Evolutionary conservation across 1,140 invertebrate species (phyloP), one percentile per base, ranked within the genome.

Genomic region (Eupristina koningsbergeri): DNA sequence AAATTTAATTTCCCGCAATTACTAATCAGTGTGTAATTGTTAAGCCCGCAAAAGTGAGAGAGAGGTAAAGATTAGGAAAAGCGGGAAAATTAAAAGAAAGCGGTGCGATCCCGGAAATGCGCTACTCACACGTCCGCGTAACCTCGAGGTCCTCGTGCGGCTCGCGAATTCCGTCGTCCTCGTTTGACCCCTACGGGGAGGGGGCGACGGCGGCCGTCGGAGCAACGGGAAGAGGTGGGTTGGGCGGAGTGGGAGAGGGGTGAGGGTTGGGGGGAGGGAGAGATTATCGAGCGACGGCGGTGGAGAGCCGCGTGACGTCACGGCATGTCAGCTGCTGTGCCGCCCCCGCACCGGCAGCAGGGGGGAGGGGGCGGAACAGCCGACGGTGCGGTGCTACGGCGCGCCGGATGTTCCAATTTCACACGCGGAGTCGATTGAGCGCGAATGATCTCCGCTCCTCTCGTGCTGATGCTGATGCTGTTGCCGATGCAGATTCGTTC

Each of bases 301-400:
- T 22, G 53, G 7, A 86, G 85, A 85, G 58, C n/a, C 63, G 77
- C 58, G 89, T 92, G 84, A 91, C 89, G 88, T 92, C 89, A 89
- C 84, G 83, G 75, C 91, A 83, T 86, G 89, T 90, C 89, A 90
- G 89, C 89, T 89, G 89, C 89, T 89, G 83, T 71, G 86, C 85
- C 69, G 67, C 47, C 47, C 6, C n/a, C n/a, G 50, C 50, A 53
- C 50, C 2, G 45, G 36, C 83, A 67, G 64, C 47, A 17, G 47
- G 19, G 47, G 6, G 2, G 53, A 69, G 50, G 71, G 83, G 84
- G 85, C 86, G 85, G 86, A 87, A 78, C 82, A 74, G 63, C 39
- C 76, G 63, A 64, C 67, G 64, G 53, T 47, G 47, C 63, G 73
- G 41, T 36, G 47, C 63, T 63, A 31, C 58, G 53, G 22, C 36